A percentile compares a stretch with the other conserved stretches of the same genome.
Evolutionary conservation across 2,797 vertebrate genomes (phyloP).

Genomic region (Pantherophis vulpinus): DNA sequence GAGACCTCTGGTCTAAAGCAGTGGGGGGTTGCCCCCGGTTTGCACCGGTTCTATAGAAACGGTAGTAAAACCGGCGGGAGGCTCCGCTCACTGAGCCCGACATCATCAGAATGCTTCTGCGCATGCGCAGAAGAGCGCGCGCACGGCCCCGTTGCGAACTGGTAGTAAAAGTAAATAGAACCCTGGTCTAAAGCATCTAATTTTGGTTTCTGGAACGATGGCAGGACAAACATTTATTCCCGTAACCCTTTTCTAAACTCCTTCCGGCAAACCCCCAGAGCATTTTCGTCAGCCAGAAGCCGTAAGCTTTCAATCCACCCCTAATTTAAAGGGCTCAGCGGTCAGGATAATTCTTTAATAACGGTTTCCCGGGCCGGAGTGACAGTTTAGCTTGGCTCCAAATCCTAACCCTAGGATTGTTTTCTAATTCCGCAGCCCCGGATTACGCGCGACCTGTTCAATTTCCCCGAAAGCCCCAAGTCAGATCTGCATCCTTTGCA

Average conservation of each 20-base stretch:
- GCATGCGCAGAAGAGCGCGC: no score
- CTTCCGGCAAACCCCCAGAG: not conserved
- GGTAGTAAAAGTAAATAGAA: no score
- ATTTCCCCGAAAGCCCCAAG: conserved; percentile 18
- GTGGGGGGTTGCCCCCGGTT: no score
- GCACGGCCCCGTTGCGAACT: no score
- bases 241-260: not conserved
- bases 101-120: no score
- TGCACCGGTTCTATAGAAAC: no score
- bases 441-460: conserved; percentile 18
- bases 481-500: no score
- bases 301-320: conserved; percentile 23
- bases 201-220: not conserved
- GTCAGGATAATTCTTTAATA: conserved; percentile 22
- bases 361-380: conserved; percentile 3
- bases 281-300: conserved; percentile 3
- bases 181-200: not conserved
- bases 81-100: no score
- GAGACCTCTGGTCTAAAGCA: not conserved
- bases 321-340: conserved; percentile 22
- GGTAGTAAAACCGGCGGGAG: no score
- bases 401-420: conserved; percentile 3
- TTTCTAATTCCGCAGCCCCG: not conserved
- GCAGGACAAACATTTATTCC: not conserved
- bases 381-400: not conserved